Conservation (phyloP, 2,113 vertebrate genomes). For the Ailuropoda melanoleuca region DNA sequence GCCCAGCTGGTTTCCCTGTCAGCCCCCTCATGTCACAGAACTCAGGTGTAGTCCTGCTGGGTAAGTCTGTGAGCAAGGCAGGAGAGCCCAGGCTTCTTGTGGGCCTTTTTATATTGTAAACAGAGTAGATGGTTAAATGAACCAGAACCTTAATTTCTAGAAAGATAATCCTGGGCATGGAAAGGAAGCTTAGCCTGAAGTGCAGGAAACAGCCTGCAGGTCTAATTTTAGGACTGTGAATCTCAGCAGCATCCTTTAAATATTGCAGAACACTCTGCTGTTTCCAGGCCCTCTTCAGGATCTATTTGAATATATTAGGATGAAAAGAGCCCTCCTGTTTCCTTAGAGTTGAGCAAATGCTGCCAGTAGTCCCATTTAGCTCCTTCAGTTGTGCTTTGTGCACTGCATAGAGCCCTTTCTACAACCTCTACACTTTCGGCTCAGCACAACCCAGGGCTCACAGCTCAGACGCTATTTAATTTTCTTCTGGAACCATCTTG, state of each 20-base stretch:
- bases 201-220: background rate
- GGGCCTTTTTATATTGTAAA: background rate
- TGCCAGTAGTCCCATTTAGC: background rate
- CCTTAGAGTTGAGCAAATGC: background rate
- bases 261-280: background rate
- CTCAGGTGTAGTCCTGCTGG: background rate
- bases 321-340: background rate
- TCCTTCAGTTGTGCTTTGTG: background rate
- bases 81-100: background rate
- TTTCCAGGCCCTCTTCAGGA: background rate
- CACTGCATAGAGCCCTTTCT: background rate
- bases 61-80: background rate
- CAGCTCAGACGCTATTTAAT: background rate
- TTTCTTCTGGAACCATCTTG: conserved; percentile 23
- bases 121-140: background rate
- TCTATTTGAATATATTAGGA: background rate
- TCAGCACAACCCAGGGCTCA: background rate
- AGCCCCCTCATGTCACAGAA: background rate
- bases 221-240: conserved; percentile 40
- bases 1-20: background rate
- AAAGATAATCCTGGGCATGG: background rate
- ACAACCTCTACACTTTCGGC: background rate
- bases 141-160: background rate
- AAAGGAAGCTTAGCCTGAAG: background rate
- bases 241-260: background rate